Evolutionary conservation across 2,113 vertebrate genomes (phyloP).

Genomic region (Morone saxatilis): DNA sequence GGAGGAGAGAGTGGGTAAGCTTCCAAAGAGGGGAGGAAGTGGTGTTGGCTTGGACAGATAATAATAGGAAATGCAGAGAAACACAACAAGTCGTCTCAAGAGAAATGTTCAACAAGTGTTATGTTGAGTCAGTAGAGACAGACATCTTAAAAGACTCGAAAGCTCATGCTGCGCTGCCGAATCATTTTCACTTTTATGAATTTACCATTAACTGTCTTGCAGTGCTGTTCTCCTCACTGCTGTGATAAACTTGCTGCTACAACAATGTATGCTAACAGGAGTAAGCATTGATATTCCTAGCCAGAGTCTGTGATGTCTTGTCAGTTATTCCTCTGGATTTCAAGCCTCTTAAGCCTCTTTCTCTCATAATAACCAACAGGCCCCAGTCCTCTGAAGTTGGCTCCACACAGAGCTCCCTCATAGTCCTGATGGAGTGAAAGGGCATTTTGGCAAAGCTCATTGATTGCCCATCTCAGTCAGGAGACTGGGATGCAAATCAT

Average conservation of each 20-base stretch:
- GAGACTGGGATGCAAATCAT: conserved; percentile 53
- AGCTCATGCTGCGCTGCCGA: conserved; percentile 1
- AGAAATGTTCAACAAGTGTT: conserved; percentile 24
- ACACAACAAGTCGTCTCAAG: not conserved
- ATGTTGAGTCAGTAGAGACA: not conserved
- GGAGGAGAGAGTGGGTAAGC: conserved; percentile 16
- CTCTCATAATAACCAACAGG: conserved; percentile 1
- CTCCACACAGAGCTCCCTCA: not conserved
- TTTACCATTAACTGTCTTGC: not conserved
- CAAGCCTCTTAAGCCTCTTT: not conserved
- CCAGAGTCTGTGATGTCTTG: not conserved
- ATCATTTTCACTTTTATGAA: conserved; percentile 10
- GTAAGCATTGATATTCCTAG: not conserved
- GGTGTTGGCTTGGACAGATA: conserved; percentile 4
- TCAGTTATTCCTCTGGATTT: not conserved
- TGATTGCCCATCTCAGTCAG: conserved; percentile 51
- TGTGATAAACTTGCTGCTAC: not conserved
- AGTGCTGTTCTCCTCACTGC: not conserved
- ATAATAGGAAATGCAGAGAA: conserved; percentile 17
- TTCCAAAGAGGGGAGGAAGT: not conserved
- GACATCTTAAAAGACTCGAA: not conserved
- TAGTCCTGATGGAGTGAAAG: conserved; percentile 35
- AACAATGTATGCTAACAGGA: not conserved
- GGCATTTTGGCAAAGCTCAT: conserved; percentile 42
- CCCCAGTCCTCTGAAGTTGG: not conserved